Evolutionary conservation across 2,888 invertebrate genomes (phyloP).

Genomic region (Athrips mouffetella): DNA sequence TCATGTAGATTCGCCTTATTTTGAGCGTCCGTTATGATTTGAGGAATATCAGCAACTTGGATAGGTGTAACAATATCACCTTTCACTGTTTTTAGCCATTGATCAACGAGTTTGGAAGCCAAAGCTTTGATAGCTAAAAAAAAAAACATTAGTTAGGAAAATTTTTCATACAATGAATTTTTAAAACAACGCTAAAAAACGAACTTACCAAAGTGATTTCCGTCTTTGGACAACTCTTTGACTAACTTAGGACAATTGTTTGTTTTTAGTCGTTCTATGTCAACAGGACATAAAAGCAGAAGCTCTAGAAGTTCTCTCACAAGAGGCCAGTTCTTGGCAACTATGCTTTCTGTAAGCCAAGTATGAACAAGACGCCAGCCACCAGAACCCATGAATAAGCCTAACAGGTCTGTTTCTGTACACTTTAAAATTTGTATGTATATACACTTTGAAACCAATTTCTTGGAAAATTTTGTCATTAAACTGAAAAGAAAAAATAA

Average conservation of each 20-base stretch:
- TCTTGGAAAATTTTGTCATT: conserved; percentile 97
- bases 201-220: conserved; percentile 86
- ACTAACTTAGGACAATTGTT: conserved; percentile 96
- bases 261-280: conserved; percentile 92
- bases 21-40: conserved; percentile 52
- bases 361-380: conserved; percentile 94
- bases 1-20: conserved; percentile 33
- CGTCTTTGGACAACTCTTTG: conserved; percentile 90
- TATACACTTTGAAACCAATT: conserved; percentile 96
- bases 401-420: conserved; percentile 89
- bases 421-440: conserved; percentile 95
- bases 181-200: too few relatives aligned
- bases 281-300: conserved; percentile 91
- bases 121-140: conserved; percentile 85
- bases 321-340: conserved; percentile 90
- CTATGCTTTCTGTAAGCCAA: conserved; percentile 94
- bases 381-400: conserved; percentile 92
- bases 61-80: conserved; percentile 80
- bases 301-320: conserved; percentile 92
- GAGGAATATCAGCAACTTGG: conserved; percentile 54
- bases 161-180: neutral
- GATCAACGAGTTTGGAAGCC: conserved; percentile 90
- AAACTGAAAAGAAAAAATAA: conserved; percentile 83
- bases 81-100: conserved; percentile 94
- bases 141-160: conserved; percentile 26